Evolutionary conservation across 1,140 invertebrate genomes (phyloP), one percentile per base, ranked within the genome.

Genomic region (Coelopa frigida): DNA sequence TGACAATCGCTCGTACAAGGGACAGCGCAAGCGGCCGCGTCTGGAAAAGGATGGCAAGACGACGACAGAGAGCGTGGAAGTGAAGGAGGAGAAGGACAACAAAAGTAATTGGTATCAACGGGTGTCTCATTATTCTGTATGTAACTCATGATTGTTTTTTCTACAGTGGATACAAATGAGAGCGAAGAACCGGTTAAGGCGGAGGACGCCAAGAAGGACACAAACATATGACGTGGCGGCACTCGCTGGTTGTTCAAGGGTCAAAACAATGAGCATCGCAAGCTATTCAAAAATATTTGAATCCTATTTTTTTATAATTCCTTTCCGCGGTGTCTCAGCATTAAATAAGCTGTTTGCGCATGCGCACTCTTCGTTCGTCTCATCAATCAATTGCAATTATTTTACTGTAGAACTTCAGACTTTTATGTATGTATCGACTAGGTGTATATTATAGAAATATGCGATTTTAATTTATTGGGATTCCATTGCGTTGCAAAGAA

Each of bases 1-100:
- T 50, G 91, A 97, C 68, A 84, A 87, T 67, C 77, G 86, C 53
- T 86, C 80, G 6, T 85, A 81, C 61, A 85, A 85, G 70, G 77
- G 78, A 31, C 68, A 71, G 38, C 68, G 84, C 29, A 93, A 93
- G 72, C 74, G 87, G 8, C 85, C 86, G 33, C 78, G 87, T 3
- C 72, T 87, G 46, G 85, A 89, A 62, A 87, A 87, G 41, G 83
- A 83, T 51, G 79, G 81, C 80, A 87, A 65, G 68, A 52, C 60
- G 5, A 53, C 51, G 14, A 81, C 39, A 71, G 86, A 80, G 54
- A 70, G 57, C 20, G 53, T 61, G 8, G 77, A 78, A 40, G 64
- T 71, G n/a, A 78, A 78, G 72, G 77, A 77, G 67, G 69, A 65
- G n/a, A 69, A 70, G 48, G 66, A 69, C 11, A 65, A 69, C 11